Evolutionary conservation across 1,140 invertebrate genomes (phyloP), one percentile per base, ranked within the genome.

Genomic region (Pygmarrhopalites habei): DNA sequence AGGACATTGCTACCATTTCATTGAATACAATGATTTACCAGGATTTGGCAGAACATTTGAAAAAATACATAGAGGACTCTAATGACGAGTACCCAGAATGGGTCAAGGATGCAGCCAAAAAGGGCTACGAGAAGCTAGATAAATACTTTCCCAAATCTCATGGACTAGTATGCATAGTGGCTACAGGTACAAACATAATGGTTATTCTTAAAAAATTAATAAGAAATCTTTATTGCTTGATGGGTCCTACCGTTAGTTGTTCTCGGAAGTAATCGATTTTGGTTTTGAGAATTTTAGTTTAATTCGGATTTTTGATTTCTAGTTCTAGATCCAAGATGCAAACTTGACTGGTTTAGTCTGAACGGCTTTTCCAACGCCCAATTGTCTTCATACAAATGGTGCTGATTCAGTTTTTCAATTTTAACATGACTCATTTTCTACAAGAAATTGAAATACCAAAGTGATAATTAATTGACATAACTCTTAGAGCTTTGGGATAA

Each of bases 261-360:
- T n/a, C n/a, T n/a, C n/a, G n/a, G n/a, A n/a, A n/a, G n/a, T n/a
- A n/a, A n/a, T n/a, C n/a, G n/a, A n/a, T n/a, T n/a, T n/a, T n/a
- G n/a, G n/a, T n/a, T n/a, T n/a, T n/a, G n/a, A n/a, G n/a, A n/a
- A n/a, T n/a, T n/a, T n/a, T n/a, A n/a, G n/a, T n/a, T n/a, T n/a
- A n/a, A n/a, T n/a, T 60, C 39, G 3, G 49, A 29, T 60, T 44
- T 7, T 49, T 51, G 17, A n/a, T n/a, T n/a, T n/a, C n/a, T 26
- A 62, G 60, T 62, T 2, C 19, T 62, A 2, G 60, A 62, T 55
- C 60, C 51, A 25, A 35, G 47, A 29, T 55, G 51, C 28, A 62
- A 62, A 44, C 25, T 62, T 2, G 39, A 47, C 2, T 62, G 60
- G 60, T 62, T 39, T 23, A 28, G 32, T 10, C 28, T 25, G 10